Evolutionary conservation across 2,113 vertebrate species (phyloP).

Genomic region (Myxocyprinus asiaticus): DNA sequence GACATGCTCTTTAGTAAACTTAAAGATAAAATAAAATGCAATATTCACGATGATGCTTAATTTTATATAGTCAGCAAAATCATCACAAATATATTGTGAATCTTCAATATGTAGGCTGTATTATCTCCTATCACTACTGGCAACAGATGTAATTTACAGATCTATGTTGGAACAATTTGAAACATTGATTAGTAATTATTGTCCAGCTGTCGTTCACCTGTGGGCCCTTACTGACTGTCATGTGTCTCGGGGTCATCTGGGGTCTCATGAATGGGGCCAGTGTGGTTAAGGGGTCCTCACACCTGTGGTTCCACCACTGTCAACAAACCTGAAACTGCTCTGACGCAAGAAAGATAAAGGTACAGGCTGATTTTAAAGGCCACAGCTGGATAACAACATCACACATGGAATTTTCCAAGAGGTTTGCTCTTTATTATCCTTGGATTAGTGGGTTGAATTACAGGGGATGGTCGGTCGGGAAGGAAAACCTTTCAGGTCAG

Average conservation of each 20-base stretch:
- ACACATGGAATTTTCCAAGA: constrained; percentile 20
- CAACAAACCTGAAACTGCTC: not conserved
- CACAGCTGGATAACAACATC: constrained; percentile 4
- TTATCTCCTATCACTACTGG: too few relatives aligned
- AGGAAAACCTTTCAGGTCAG: not conserved
- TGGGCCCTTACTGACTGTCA: not conserved
- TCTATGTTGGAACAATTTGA: too few relatives aligned
- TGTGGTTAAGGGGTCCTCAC: not conserved
- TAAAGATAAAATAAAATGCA: too few relatives aligned
- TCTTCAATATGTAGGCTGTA: too few relatives aligned
- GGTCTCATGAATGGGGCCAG: not conserved
- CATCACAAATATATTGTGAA: too few relatives aligned
- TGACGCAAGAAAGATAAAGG: not conserved
- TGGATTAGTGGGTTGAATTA: not conserved
- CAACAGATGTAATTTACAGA: too few relatives aligned
- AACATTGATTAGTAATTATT: too few relatives aligned
- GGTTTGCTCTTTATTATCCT: constrained; percentile 14
- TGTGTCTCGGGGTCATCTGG: not conserved
- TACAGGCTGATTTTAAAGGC: constrained; percentile 6
- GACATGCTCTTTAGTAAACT: too few relatives aligned
- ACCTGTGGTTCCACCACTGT: constrained; percentile 49
- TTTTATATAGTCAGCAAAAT: too few relatives aligned
- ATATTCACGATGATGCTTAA: too few relatives aligned
- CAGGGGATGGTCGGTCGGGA: not conserved
- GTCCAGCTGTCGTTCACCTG: not conserved